Percentiles rank a stretch among this genome's conserved stretches.
Conservation (phyloP, 2,888 invertebrate genomes). For the Operophtera brumata region DNA sequence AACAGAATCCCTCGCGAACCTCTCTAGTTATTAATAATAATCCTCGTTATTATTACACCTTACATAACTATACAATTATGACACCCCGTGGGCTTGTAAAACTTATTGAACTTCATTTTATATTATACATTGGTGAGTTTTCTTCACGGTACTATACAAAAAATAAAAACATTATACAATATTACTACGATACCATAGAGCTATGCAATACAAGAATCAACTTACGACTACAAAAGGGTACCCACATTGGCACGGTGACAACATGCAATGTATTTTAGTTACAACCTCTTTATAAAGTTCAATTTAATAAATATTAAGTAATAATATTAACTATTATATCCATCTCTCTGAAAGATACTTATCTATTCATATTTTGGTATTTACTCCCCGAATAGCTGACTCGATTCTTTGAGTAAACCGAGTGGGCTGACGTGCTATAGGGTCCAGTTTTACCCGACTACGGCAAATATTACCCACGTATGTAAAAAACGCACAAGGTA, state of each 20-base stretch:
- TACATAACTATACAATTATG: slow-evolving; percentile 73
- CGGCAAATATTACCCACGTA: slow-evolving; percentile 6
- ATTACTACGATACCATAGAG: slow-evolving; percentile 74
- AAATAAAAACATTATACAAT: slow-evolving; percentile 79
- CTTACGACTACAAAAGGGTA: slow-evolving; percentile 68
- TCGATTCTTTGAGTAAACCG: slow-evolving; percentile 1
- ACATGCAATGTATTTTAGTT: slow-evolving; percentile 67
- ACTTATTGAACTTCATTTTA: slow-evolving; percentile 64
- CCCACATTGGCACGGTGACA: slow-evolving; percentile 58
- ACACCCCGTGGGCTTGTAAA: slow-evolving; percentile 58
- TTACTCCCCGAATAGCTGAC: slow-evolving; percentile 12
- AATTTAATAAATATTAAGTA: slow-evolving; percentile 63
- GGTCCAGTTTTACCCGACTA: background rate
- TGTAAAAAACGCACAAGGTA: slow-evolving; percentile 18
- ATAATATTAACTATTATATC: slow-evolving; percentile 68
- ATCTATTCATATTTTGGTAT: slow-evolving; percentile 36
- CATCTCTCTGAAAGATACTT: slow-evolving; percentile 64
- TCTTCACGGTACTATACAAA: slow-evolving; percentile 76
- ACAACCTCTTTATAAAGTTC: slow-evolving; percentile 76
- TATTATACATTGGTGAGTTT: slow-evolving; percentile 69
- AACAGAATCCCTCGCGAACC: slow-evolving; percentile 37
- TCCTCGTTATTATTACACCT: slow-evolving; percentile 65
- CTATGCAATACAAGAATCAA: slow-evolving; percentile 76
- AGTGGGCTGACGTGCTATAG: slow-evolving; percentile 7
- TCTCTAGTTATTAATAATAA: slow-evolving; percentile 35